These are phyloP conservation scores for Brachyistius frenatus DNA, from an alignment of 2,113 vertebrate species.

Conservation along the genomic window DNA sequence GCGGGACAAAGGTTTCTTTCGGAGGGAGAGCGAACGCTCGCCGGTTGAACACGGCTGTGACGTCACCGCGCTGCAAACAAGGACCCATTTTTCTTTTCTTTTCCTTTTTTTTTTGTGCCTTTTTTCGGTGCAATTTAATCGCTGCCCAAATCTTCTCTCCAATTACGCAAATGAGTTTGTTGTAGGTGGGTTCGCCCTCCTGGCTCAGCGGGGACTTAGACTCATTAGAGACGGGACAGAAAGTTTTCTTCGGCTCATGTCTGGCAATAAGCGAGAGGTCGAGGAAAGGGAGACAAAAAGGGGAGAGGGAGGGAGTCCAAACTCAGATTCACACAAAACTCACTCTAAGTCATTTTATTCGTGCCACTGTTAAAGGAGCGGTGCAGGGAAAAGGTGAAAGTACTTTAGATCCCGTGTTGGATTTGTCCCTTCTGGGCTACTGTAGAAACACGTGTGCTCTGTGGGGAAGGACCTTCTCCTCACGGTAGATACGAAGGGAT, in stretches of 20 bases:
- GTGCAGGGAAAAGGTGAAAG: too few relatives aligned
- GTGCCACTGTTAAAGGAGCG: too few relatives aligned
- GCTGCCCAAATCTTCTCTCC: constrained; percentile 56
- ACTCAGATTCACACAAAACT: too few relatives aligned
- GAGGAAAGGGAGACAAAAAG: not conserved
- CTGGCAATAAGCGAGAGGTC: constrained; percentile 12
- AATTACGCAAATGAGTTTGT: constrained; percentile 71
- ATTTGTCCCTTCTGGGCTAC: too few relatives aligned
- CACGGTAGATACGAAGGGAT: too few relatives aligned
- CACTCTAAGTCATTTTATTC: too few relatives aligned
- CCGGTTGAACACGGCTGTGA: constrained; percentile 14
- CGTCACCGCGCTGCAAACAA: constrained; percentile 40
- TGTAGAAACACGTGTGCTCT: too few relatives aligned
- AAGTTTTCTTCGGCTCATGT: constrained; percentile 36
- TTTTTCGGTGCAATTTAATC: constrained; percentile 48
- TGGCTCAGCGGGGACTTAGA: constrained; percentile 42
- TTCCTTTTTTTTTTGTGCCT: constrained; percentile 5
- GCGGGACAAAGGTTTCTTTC: constrained; percentile 67
- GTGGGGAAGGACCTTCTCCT: too few relatives aligned
- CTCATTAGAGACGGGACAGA: constrained; percentile 67
- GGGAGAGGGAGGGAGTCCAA: too few relatives aligned
- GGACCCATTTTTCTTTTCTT: constrained; percentile 56
- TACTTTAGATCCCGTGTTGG: too few relatives aligned
- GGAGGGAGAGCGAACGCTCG: not conserved
- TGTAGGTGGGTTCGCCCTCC: constrained; percentile 21